Conservation (phyloP, 2,113 vertebrate genomes). For the Zosterops lateralis region DNA sequence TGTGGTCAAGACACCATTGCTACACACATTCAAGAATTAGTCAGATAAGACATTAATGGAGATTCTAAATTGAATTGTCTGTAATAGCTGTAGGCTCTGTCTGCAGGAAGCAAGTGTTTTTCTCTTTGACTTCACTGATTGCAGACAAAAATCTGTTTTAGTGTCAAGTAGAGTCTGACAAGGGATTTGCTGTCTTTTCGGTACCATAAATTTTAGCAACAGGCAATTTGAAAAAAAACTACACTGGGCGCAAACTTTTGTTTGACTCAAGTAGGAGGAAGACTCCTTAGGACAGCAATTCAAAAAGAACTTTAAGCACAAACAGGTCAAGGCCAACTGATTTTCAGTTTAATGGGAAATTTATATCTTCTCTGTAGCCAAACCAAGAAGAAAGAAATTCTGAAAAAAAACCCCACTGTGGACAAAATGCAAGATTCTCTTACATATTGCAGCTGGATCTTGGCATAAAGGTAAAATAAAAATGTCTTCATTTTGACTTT, state of each 20-base stretch:
- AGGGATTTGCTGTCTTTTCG: neutral
- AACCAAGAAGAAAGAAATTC: neutral
- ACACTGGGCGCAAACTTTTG: neutral
- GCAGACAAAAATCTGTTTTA: slow-evolving; percentile 3
- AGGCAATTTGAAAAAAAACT: neutral
- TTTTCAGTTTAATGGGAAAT: neutral
- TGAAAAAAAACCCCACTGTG: neutral
- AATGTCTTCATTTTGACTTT: neutral
- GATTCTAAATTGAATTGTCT: slow-evolving; percentile 17
- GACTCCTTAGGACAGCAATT: neutral
- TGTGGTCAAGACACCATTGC: neutral
- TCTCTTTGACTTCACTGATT: neutral
- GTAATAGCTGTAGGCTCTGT: neutral
- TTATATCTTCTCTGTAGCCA: neutral
- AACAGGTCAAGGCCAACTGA: neutral
- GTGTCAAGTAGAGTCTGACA: neutral
- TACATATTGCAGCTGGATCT: neutral
- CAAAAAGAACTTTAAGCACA: neutral
- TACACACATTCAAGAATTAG: neutral
- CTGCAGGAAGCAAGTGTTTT: neutral
- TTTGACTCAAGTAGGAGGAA: neutral
- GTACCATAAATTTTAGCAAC: neutral
- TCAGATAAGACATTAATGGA: neutral
- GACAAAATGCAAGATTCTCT: neutral
- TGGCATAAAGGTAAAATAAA: neutral